These are phyloP conservation scores for Heliocidaris tuberculata DNA, from an alignment of 35 echinoderm and acorn worm species.

Conservation along the genomic window DNA sequence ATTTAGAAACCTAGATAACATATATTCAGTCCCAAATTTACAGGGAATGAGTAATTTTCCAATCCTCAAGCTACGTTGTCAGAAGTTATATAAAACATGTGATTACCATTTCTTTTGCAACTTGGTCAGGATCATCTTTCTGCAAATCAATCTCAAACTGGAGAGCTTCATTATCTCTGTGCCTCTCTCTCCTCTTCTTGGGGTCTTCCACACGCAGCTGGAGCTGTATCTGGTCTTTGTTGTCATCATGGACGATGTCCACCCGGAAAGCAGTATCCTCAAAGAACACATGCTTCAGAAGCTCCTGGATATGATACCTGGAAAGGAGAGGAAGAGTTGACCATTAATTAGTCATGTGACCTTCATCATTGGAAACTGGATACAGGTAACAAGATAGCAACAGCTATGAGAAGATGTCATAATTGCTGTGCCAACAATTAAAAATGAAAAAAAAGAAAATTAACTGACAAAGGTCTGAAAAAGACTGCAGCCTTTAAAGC, in stretches of 20 bases:
- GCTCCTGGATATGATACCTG: conserved; percentile 84
- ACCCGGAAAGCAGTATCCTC: conserved; percentile 98
- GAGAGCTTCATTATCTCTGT: conserved; percentile 94
- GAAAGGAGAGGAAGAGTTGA: conserved; percentile 2
- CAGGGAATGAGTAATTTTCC: too few species aligned
- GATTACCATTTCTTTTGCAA: conserved; percentile 96
- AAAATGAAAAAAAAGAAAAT: not conserved
- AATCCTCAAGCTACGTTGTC: not conserved
- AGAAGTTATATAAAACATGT: not conserved
- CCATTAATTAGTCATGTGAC: conserved; percentile 5
- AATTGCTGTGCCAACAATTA: not conserved
- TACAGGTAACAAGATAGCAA: not conserved
- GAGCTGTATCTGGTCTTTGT: conserved; percentile 84
- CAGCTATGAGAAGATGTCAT: not conserved
- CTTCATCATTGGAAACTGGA: not conserved
- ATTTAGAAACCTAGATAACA: not conserved
- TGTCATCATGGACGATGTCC: conserved; percentile 73
- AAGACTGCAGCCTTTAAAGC: not conserved
- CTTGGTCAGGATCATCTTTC: conserved; percentile 94
- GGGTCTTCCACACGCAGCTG: conserved; percentile 91
- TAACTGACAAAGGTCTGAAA: not conserved
- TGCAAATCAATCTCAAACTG: conserved; percentile 95
- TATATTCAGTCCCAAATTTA: too few species aligned
- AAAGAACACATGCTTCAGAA: conserved; percentile 96
- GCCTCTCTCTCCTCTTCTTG: conserved; percentile 97